A percentile compares a stretch with the other conserved stretches of the same genome.
phyloP scores from a whole-genome alignment of 2,797 vertebrate species.

The Tinamus major region DNA sequence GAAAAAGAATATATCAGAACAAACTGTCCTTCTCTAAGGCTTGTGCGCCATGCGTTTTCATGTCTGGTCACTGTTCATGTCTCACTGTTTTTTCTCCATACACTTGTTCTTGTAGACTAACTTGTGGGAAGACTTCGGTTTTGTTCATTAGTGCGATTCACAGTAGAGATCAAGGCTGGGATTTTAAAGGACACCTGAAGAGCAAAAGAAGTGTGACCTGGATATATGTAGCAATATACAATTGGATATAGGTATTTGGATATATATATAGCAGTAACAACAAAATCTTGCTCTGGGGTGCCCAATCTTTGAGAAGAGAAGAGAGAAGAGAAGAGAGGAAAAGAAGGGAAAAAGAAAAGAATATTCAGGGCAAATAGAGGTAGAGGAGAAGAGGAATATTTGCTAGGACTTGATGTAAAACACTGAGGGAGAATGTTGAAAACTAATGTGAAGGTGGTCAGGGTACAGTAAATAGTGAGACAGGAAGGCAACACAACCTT shows the following conservation, averaged over 20 bases:
- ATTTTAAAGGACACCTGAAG: background rate
- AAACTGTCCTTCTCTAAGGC: background rate
- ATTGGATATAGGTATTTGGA: too few species aligned
- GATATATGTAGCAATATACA: too few species aligned
- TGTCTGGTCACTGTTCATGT: background rate
- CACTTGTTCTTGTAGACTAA: background rate
- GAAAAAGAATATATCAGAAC: background rate
- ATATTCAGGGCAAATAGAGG: background rate
- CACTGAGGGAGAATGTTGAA: background rate
- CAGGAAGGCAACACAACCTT: background rate
- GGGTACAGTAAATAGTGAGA: background rate
- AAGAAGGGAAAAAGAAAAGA: accelerated
- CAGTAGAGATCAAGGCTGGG: background rate
- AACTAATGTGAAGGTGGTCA: background rate
- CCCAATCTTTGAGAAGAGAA: background rate
- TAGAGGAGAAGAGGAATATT: background rate
- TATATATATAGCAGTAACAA: background rate
- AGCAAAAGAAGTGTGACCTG: background rate
- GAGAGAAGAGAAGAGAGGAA: background rate
- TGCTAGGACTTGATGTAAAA: background rate
- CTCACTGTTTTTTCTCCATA: background rate
- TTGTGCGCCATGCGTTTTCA: background rate
- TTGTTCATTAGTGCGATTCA: background rate
- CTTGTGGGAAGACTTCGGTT: background rate
- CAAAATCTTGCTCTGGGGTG: background rate